phyloP scores from a whole-genome alignment of 2,888 invertebrate species.

The Halictus ligatus region DNA sequence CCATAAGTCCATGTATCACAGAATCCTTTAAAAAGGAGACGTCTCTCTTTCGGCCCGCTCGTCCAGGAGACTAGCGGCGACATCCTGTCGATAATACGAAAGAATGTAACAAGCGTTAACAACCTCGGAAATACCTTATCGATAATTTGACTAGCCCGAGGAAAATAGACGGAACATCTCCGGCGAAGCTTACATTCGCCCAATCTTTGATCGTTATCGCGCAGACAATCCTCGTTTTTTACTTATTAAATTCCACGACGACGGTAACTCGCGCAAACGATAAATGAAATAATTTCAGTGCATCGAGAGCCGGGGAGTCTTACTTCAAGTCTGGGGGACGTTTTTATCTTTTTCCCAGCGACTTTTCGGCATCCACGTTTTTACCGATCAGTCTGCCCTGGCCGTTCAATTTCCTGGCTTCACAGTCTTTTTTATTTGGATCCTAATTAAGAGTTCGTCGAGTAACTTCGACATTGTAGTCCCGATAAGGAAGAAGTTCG shows the following conservation, averaged over 20 bases:
- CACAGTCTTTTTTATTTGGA: constrained; percentile 47
- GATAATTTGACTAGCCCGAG: background rate
- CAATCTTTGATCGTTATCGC: constrained; percentile 18
- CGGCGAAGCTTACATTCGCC: background rate
- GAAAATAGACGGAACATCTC: background rate
- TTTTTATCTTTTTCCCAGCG: constrained; percentile 14
- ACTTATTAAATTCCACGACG: constrained; percentile 31
- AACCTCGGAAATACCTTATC: background rate
- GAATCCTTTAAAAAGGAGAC: background rate
- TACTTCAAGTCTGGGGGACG: constrained; percentile 4
- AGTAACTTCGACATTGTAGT: constrained; percentile 42
- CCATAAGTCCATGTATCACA: no score
- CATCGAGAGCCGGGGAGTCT: background rate
- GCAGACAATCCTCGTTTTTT: constrained; percentile 5
- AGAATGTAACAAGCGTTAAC: background rate
- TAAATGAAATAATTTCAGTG: constrained; percentile 38
- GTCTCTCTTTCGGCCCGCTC: background rate
- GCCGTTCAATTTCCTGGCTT: constrained; percentile 36
- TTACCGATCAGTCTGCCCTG: constrained; percentile 28
- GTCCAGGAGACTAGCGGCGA: background rate
- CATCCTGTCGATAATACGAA: background rate
- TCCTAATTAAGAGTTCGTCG: constrained; percentile 61
- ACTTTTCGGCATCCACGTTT: constrained; percentile 22
- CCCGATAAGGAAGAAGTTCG: constrained; percentile 33
- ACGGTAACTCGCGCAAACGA: constrained; percentile 22